These are phyloP conservation scores for Ptilorrhoa leucosticta DNA, from an alignment of 2,113 vertebrate genomes.

Conservation along the genomic window DNA sequence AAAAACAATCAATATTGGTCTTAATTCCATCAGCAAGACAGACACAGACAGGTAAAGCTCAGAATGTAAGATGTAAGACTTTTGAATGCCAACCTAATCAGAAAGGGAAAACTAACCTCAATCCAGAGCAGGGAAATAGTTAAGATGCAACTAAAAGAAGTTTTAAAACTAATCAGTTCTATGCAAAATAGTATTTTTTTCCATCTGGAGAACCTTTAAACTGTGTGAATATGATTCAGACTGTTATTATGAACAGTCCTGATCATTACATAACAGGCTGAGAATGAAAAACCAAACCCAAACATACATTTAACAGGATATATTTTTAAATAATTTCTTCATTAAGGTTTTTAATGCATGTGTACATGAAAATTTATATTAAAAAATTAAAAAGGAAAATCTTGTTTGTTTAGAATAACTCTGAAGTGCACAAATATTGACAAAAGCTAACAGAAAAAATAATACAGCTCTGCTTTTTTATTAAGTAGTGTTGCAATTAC, in stretches of 20 bases:
- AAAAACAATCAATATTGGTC: background rate
- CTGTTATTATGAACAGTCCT: background rate
- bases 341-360: conserved; percentile 73
- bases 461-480: conserved; percentile 69
- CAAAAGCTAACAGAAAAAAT: conserved; percentile 76
- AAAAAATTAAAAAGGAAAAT: conserved; percentile 77
- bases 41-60: background rate
- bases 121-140: background rate
- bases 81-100: background rate
- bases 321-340: conserved; percentile 68
- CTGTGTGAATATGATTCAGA: background rate
- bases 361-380: conserved; percentile 76
- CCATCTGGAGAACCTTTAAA: background rate
- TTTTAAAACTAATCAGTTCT: background rate
- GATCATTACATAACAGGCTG: background rate
- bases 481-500: conserved; percentile 67
- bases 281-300: conserved; percentile 14
- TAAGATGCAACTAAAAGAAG: background rate
- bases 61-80: background rate
- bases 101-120: background rate
- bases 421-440: conserved; percentile 77
- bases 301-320: conserved; percentile 52
- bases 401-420: conserved; percentile 72
- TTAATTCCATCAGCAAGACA: background rate
- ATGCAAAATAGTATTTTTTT: background rate